Conservation (phyloP, 2,113 vertebrate genomes). For the Entelurus aequoreus region DNA sequence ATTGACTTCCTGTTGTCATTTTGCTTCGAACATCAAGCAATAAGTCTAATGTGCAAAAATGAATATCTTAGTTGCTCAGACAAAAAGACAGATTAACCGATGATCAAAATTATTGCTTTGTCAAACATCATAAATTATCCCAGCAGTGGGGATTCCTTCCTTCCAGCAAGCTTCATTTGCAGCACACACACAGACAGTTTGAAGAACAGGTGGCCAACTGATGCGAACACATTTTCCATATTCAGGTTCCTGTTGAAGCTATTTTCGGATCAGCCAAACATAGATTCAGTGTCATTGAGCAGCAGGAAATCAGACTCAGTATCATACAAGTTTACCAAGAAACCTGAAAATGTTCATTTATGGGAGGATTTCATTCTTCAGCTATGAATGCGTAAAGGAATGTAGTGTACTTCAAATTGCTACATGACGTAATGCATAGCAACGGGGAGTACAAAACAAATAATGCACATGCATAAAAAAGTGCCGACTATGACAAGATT, state of each 20-base stretch:
- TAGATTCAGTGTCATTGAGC: not conserved
- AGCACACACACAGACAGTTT: not conserved
- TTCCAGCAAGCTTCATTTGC: not conserved
- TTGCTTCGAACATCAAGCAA: no score
- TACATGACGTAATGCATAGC: constrained; percentile 31
- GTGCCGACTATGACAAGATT: constrained; percentile 47
- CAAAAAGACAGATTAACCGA: no score
- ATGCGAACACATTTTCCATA: constrained; percentile 12
- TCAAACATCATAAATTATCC: not conserved
- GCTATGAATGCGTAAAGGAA: not conserved
- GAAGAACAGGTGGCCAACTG: constrained; percentile 10
- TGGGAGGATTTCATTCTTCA: constrained; percentile 5
- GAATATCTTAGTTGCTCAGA: no score
- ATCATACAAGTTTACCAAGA: not conserved
- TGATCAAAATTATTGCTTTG: not conserved
- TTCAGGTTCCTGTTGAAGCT: constrained; percentile 14
- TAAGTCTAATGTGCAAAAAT: no score
- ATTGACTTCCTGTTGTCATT: no score
- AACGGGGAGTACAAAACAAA: constrained; percentile 52
- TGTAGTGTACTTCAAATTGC: not conserved
- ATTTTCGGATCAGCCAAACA: constrained; percentile 17
- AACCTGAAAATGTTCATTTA: not conserved
- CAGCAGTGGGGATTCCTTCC: not conserved
- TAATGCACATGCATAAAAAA: constrained; percentile 46
- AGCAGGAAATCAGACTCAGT: not conserved